Base-by-base conservation (phyloP, 2,797 vertebrate genomes). In the Poecilia gillii region DNA sequence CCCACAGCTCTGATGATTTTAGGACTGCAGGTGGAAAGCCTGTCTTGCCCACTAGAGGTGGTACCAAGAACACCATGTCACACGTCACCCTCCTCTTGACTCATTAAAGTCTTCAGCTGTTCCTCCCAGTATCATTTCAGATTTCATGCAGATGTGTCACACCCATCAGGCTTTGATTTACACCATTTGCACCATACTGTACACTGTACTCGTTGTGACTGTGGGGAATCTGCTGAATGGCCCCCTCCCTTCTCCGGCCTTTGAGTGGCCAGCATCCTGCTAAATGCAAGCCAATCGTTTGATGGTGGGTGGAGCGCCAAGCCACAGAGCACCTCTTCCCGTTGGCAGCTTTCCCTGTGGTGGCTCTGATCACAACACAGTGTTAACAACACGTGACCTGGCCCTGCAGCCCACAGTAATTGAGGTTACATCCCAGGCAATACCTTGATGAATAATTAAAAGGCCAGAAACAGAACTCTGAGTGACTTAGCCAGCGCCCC, bases 381-480 rank as follows among this genome's bases (percentile, higher is more conserved):
- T 93, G 91, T 90, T 93, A 94, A 92, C 76, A 91, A 92, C 81
- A 91, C 89, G 89, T 90, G 87, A 85, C 87, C 92, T 91, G 93
- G 93, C 93, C 93, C 85, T 81, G 77, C 90, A 94, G 91, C 91
- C 92, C 78, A 36, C 90, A 94, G 92, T 91, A 94, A 95, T 92
- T 89, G 91, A 94, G 94, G 94, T 91, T 95, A 93, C 87, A 93
- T 93, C 94, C 75, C 84, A 90, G 93, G 93, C 89, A 85, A 90
- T 86, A 91, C 91, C 90, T 94, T 88, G 92, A 93, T 94, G 94
- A 93, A 93, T 94, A 93, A 94, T 90, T 95, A 95, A 96, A 95
- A 96, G 94, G 93, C 88, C 92, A 90, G 89, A 91, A 92, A 87
- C 93, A 94, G 88, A 92, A 92, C 57, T 85, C 82, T 76, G 88